Base-by-base conservation (phyloP, 2,797 vertebrate species). In the Gymnocypris eckloni region DNA sequence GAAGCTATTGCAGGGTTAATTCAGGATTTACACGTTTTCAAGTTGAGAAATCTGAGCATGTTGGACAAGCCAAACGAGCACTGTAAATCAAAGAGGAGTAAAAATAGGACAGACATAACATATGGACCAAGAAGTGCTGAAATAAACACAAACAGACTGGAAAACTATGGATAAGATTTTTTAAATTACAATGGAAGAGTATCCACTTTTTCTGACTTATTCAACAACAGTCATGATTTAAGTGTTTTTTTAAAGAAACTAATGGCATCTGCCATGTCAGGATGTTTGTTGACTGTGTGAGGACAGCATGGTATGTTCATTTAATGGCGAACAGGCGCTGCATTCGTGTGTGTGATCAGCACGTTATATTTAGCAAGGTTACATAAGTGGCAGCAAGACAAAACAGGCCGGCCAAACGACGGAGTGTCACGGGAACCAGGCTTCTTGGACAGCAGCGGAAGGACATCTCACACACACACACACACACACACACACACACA, bases 321-420 rank as follows among this genome's bases (percentile, higher is more conserved):
- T 90, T 90, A 89, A 89, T 20, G 90, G 91, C 91, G 93, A 90
- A 90, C 88, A 92, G 89, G 90, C 88, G 85, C 87, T 85, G 59
- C 56, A 67, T 88, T 87, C 87, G 88, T 83, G 90, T 77, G 83
- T 77, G 83, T 79, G 79, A 81, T 89, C 75, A 86, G 72, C 79
- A 76, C 12, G 80, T 87, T 94, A 95, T 93, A 93, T 93, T 95
- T 95, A 93, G 93, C 93, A 90, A 89, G 39, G 85, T 90, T 85
- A 89, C 83, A 92, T 94, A 93, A 93, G 93, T 89, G 90, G 90
- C 88, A 85, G 80, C 73, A 73, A 90, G 88, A 89, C 91, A 92
- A 86, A 91, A 92, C 90, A 90, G 90, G 88, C 90, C 86, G n/a
- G 6, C 89, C 86, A 88, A 90, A 90, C 87, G 80, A 89, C 48